Conservation (phyloP, 2,888 invertebrate species). For the Sesamia inferens region DNA sequence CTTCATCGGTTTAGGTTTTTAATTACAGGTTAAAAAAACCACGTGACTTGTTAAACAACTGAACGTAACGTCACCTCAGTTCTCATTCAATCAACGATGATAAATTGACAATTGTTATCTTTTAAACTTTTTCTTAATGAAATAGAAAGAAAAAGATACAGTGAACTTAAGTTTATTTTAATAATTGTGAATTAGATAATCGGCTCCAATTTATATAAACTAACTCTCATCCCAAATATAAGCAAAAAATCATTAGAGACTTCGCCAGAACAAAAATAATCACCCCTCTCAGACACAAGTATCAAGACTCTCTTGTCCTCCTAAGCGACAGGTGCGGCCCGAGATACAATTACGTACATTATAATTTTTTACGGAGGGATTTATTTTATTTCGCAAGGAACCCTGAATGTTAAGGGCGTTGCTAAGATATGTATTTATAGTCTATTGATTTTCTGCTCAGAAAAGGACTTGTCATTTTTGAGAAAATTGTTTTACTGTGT, state of each 20-base stretch:
- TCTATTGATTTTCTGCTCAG: slow-evolving; percentile 40
- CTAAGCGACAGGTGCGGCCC: slow-evolving; percentile 61
- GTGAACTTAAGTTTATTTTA: no score
- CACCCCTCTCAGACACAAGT: slow-evolving; percentile 24
- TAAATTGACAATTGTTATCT: no score
- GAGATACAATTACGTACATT: slow-evolving; percentile 78
- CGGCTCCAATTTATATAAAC: no score
- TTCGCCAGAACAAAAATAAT: background rate
- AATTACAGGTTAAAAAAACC: no score
- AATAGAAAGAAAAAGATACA: no score
- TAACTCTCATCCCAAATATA: no score
- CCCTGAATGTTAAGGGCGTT: slow-evolving; percentile 54
- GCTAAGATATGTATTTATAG: slow-evolving; percentile 32
- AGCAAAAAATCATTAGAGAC: background rate
- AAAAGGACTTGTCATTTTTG: background rate
- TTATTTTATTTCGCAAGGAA: slow-evolving; percentile 67
- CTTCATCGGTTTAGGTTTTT: no score
- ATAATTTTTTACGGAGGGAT: slow-evolving; percentile 77
- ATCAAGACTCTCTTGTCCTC: slow-evolving; percentile 45
- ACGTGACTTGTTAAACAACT: no score
- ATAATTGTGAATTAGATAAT: no score
- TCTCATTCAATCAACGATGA: no score
- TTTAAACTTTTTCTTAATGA: no score
- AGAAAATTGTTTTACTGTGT: slow-evolving; percentile 3
- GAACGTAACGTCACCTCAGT: no score